Evolutionary conservation across 1,140 invertebrate genomes (phyloP), one percentile per base, ranked within the genome.

Genomic region (Cyclargus thomasi): DNA sequence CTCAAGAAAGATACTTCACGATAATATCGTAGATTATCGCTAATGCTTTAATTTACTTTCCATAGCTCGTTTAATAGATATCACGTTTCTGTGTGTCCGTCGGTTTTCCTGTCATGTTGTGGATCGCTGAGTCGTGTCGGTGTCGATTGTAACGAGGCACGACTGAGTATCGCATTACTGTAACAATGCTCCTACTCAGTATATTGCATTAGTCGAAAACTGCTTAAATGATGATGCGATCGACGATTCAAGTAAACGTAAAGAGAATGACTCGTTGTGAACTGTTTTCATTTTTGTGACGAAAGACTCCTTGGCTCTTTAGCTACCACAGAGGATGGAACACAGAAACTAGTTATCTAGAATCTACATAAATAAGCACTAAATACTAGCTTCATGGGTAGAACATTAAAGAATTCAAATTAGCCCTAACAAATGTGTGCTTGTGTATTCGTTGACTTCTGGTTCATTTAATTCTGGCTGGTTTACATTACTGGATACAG

Each of bases 111-210:
- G 39, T 47, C 39, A 47, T 47, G 39, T 47, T 47, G 39, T 47
- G 39, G 39, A 47, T 47, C 39, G 39, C 39, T 47, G 39, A 47
- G 39, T 47, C 39, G 39, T 47, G 39, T 47, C 39, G 39, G 39
- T 47, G 39, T 47, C 14, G 29, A 47, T 11, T 47, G 39, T 14
- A 47, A 47, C 39, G 14, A 47, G 39, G 11, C 39, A 47, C 39
- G 39, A 47, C 14, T 6, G 29, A 47, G 11, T 47, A 14, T 47
- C 39, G 39, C 39, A 47, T 47, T 47, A 47, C 39, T 14, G 39
- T 16, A 47, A 47, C 39, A 47, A 47, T 47, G 39, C 4, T 16
- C 10, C 39, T 47, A 47, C 39, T 47, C 3, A 47, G 6, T 47
- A 47, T 47, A 47, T 47, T 47, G 39, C 14, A 47, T 47, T 47